Base-by-base conservation (phyloP, 1,140 invertebrate genomes). In the Drosophila albomicans region DNA sequence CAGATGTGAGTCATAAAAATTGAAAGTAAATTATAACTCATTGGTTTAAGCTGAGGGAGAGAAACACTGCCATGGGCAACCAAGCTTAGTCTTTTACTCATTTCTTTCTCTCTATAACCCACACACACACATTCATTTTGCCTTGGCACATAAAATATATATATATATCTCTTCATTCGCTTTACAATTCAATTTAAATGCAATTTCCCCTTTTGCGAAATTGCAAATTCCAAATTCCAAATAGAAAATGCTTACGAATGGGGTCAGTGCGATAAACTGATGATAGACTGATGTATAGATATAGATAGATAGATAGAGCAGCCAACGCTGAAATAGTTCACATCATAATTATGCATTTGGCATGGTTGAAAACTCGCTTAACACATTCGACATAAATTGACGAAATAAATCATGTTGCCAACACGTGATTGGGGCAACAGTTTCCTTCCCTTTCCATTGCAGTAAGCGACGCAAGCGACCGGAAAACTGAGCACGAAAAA, bases 131-230 rank as follows among this genome's bases (percentile, higher is more conserved):
- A 61, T 13, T 51, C 25, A 45, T 41, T 13, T 45, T 11, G 35
- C 62, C 35, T 20, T 62, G 52, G 61, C 32, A 78, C 32, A 56
- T 61, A 59, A 67, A 71, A 65, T 79, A 45, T 46, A 38, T 79
- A 45, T 46, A 38, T 20, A 8, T 25, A 25, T 25, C 2, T 59
- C 59, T 65, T 62, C 64, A 70, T 89, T 74, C 61, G 68, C 67
- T 76, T 89, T 85, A 85, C 78, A 89, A 89, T 89, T 89, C 85
- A 89, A 89, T 89, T 89, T 79, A 79, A 85, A 81, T 81, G 81
- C 81, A 89, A 89, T 89, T 89, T 89, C 85, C 85, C 59, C 75
- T 81, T 81, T 79, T 85, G 81, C 80, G 48, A 84, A 84, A 84
- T 87, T 84, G 74, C 70, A 66, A 80, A 75, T 74, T 70, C 69